These are phyloP conservation scores for Hypanus sabinus DNA, from an alignment of 2,113 vertebrate genomes.

Conservation along the genomic window DNA sequence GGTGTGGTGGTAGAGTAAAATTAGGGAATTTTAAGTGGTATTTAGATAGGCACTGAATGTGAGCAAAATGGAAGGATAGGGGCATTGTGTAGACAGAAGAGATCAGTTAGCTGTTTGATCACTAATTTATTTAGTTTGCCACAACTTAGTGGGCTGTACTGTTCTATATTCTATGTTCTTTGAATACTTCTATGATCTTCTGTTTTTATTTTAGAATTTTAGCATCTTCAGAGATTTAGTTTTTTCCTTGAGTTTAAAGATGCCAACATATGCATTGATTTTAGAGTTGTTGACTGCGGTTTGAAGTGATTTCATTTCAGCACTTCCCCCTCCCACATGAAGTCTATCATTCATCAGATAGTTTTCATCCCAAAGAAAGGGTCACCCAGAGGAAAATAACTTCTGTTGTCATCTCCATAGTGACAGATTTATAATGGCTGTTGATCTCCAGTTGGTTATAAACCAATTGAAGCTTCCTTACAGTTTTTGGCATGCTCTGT, in stretches of 20 bases:
- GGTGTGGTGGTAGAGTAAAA: no score
- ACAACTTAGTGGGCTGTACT: no score
- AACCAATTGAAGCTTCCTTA: neutral
- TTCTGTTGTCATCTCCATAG: neutral
- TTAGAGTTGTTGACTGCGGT: neutral
- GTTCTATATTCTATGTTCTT: no score
- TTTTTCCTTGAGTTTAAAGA: neutral
- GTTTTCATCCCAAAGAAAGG: neutral
- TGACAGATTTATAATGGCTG: neutral
- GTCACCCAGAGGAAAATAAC: neutral
- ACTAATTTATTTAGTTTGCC: no score
- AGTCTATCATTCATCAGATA: neutral
- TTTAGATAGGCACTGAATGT: no score
- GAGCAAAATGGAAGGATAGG: no score
- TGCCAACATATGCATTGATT: neutral
- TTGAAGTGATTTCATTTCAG: neutral
- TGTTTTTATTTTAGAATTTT: no score
- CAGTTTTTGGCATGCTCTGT: neutral
- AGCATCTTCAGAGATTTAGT: no score
- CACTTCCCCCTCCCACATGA: neutral
- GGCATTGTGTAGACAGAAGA: no score
- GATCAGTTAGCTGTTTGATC: no score
- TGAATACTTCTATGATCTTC: no score
- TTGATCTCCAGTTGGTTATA: neutral
- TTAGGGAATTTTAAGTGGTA: no score